These are phyloP conservation scores for Cepaea hortensis DNA, from an alignment of 2,888 invertebrate genomes.

Conservation along the genomic window DNA sequence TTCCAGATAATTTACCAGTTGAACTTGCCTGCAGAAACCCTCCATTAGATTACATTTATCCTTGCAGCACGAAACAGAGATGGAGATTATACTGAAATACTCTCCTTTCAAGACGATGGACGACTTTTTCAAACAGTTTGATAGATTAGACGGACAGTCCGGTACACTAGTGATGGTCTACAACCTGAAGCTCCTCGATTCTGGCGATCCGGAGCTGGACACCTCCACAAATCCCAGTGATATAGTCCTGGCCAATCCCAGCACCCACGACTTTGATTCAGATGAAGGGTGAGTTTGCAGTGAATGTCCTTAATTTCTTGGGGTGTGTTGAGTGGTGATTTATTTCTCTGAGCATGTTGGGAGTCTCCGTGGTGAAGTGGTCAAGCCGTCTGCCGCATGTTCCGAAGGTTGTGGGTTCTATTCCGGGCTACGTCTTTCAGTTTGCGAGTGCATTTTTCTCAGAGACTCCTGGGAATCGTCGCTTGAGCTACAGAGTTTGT, in stretches of 20 bases:
- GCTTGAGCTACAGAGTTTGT: too few relatives aligned
- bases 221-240: slow-evolving; percentile 72
- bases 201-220: slow-evolving; percentile 76
- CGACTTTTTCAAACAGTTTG: slow-evolving; percentile 75
- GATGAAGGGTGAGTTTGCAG: slow-evolving; percentile 72
- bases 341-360: too few relatives aligned
- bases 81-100: slow-evolving; percentile 76
- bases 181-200: slow-evolving; percentile 76
- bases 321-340: not conserved
- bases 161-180: slow-evolving; percentile 77
- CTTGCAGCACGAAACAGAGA: slow-evolving; percentile 75
- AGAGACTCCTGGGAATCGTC: too few relatives aligned
- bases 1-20: too few relatives aligned
- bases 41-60: not conserved
- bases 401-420: too few relatives aligned
- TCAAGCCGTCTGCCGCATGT: too few relatives aligned
- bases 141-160: slow-evolving; percentile 73
- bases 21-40: too few relatives aligned
- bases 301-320: not conserved
- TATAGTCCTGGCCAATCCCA: slow-evolving; percentile 74
- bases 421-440: too few relatives aligned
- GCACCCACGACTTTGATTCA: slow-evolving; percentile 70
- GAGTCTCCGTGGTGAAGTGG: too few relatives aligned
- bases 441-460: too few relatives aligned
- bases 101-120: slow-evolving; percentile 76